Evolutionary conservation across 2,113 vertebrate species (phyloP), one percentile per base, ranked within the genome.

Genomic region (Bos javanicus): DNA sequence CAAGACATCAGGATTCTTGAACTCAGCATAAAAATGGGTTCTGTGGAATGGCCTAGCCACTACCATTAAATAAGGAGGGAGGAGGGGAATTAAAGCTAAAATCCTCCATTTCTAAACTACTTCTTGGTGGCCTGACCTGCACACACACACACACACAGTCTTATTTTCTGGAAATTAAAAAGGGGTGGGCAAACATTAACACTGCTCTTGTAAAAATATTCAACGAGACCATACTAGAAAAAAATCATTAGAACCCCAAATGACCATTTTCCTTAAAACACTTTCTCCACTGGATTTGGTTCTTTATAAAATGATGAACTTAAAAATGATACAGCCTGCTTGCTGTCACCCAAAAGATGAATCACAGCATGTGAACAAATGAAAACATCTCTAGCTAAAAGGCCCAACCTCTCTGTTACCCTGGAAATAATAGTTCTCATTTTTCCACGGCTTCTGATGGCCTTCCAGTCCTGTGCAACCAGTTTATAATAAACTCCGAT

Each of bases 21-120:
- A 67, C 56, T 94, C 67, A 82, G 94, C 54, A 23, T 81, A 25
- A 82, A 95, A 96, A 94, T 90, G 71, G 50, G 48, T 89, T 94
- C 52, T 78, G 3, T 90, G 36, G 95, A 92, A 85, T 90, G 67
- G n/a, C 54, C 87, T 56, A 19, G 26, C 83, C 87, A 33, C 80
- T 90, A 48, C 14, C 17, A 15, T 76, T 59, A 84, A 91, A 48
- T 90, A 5, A 3, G 10, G 57, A 81, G 9, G 25, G 19, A 96
- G 48, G 39, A 67, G 39, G 83, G 59, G 17, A 90, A 86, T 26
- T 87, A 84, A 91, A 92, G 46, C 25, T 80, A 12, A 91, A 91
- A 50, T 43, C 4, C 15, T 13, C 19, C 30, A 83, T 91, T 94
- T 84, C 85, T 93, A 52, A 95, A 89, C 25, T 28, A 30, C 21